A percentile compares a stretch with the other conserved stretches of the same genome.
Conservation (phyloP, 2,888 invertebrate genomes). For the Cancer borealis region DNA sequence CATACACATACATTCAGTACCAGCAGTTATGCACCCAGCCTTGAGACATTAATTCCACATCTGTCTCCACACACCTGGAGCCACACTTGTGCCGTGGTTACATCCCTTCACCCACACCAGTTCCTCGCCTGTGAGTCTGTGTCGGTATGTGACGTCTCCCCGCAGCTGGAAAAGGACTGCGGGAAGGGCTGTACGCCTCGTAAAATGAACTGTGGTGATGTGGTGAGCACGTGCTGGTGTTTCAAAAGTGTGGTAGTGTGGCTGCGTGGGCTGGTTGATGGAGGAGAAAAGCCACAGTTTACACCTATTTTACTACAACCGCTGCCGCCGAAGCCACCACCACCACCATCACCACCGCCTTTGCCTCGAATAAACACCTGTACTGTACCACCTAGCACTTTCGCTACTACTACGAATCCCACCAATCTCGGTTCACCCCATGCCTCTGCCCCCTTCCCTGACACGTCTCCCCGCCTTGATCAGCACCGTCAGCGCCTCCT, state of each 20-base stretch:
- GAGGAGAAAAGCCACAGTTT: background rate
- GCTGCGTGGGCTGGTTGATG: background rate
- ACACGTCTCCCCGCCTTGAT: background rate
- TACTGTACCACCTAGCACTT: background rate
- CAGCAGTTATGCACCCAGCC: background rate
- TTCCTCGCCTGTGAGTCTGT: background rate
- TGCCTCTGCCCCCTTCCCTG: conserved; percentile 25
- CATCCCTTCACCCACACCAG: background rate
- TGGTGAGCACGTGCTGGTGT: conserved; percentile 41
- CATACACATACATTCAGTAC: background rate
- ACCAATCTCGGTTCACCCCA: background rate
- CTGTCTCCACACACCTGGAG: conserved; percentile 1
- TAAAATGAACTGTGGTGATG: conserved; percentile 4
- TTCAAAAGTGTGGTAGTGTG: conserved; percentile 3
- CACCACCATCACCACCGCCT: background rate
- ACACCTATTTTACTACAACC: background rate
- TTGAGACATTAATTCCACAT: conserved; percentile 3
- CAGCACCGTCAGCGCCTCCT: conserved; percentile 3
- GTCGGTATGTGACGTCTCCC: background rate
- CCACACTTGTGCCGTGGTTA: background rate
- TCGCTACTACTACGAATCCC: background rate
- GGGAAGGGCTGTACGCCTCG: background rate
- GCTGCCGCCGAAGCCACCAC: background rate
- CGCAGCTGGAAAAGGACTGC: background rate
- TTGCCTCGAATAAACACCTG: background rate